These are phyloP conservation scores for Cephalotes varians DNA, from an alignment of 2,888 invertebrate genomes.

Conservation along the genomic window DNA sequence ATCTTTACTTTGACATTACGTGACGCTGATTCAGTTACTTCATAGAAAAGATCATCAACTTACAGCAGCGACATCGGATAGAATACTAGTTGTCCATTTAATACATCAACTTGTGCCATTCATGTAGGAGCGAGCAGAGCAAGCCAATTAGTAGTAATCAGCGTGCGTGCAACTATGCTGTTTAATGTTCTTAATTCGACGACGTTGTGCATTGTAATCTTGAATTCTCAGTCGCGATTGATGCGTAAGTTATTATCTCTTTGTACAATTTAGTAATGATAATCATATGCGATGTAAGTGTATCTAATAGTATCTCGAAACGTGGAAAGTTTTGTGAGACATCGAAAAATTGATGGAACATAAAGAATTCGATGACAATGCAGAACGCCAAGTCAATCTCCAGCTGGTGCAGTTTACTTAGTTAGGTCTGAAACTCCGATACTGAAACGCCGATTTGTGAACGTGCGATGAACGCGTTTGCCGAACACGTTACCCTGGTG, in stretches of 20 bases:
- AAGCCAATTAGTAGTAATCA: conserved; percentile 57
- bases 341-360: not conserved
- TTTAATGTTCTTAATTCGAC: conserved; percentile 60
- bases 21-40: conserved; percentile 44
- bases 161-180: conserved; percentile 67
- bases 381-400: conserved; percentile 66
- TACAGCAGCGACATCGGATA: conserved; percentile 53
- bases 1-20: not conserved
- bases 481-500: conserved; percentile 75
- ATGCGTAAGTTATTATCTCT: not conserved
- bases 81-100: conserved; percentile 39
- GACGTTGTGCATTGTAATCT: conserved; percentile 67
- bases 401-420: conserved; percentile 70
- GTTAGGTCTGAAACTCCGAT: conserved; percentile 64
- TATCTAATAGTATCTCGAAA: not conserved
- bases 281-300: not conserved
- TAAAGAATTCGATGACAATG: conserved; percentile 50
- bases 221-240: not conserved
- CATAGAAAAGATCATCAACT: conserved; percentile 45
- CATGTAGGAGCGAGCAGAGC: conserved; percentile 51
- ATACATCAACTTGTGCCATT: conserved; percentile 43
- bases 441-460: conserved; percentile 70
- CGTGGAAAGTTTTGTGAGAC: not conserved
- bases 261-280: not conserved
- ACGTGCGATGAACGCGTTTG: conserved; percentile 77